Evolutionary conservation across 2,113 vertebrate genomes (phyloP), one percentile per base, ranked within the genome.

Genomic region (Tychaedon coryphoeus): DNA sequence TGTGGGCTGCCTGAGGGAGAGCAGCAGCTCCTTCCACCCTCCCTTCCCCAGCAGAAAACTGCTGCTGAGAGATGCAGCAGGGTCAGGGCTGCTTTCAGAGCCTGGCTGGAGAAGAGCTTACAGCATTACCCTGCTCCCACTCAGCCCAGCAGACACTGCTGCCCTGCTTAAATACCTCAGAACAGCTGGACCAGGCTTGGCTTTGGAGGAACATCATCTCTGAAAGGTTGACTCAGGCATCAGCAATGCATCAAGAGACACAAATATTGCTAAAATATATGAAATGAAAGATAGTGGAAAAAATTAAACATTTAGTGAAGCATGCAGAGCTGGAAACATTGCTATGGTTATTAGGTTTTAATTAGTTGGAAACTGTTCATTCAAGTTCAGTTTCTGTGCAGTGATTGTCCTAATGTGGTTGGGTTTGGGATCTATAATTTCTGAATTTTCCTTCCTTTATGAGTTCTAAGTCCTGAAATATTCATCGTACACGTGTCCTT

Each of bases 301-400:
- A 89, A 82, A 45, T 7, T 42, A 87, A 91, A 61, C 1, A 5
- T 76, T 72, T 45, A 81, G 34, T 62, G 89, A 86, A 86, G 71
- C 69, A 12, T 61, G 40, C 22, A 56, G 78, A 75, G 43, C 70
- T 91, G 74, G n/a, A 78, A 90, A 65, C 48, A 36, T 85, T 78
- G n/a, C 53, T 67, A 25, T 72, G 62, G 40, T 54, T 66, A 38
- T 85, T 87, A 69, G 70, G 34, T 70, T 94, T 92, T 91, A 90
- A 94, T 87, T 90, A 91, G 73, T 62, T 90, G 57, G 82, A 93
- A 82, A 48, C 29, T 23, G 36, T 56, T 96, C 26, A 48, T 86
- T 82, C 53, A 48, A 23, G 51, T 70, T 70, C 7, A 19, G 24
- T 61, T 92, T 84, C 56, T 92, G 31, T 85, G 66, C 77, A 64